phyloP scores from a whole-genome alignment of 2,797 vertebrate genomes.

The Tiaroga cobitis region DNA sequence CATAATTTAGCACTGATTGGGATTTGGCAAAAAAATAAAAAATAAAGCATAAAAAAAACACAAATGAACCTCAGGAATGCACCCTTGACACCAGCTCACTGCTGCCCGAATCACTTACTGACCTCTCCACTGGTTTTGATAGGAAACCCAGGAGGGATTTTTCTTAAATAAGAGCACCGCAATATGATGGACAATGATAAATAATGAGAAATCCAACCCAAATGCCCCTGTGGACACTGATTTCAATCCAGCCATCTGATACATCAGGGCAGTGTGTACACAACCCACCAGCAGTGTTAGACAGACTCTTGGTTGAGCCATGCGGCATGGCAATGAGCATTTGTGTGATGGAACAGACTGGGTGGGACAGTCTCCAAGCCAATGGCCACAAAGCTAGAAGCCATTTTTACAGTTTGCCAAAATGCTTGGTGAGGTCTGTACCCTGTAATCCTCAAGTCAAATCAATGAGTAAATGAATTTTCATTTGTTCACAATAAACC shows the following conservation, averaged over 20 bases:
- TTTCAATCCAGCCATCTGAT: constrained; percentile 34
- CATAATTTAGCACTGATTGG: constrained; percentile 48
- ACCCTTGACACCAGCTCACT: constrained; percentile 29
- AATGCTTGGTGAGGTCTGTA: constrained; percentile 67
- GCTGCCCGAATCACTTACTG: constrained; percentile 17
- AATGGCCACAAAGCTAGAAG: constrained; percentile 55
- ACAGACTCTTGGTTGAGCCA: neutral
- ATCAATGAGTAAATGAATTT: constrained; percentile 84
- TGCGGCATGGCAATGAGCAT: neutral
- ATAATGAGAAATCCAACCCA: constrained; percentile 29
- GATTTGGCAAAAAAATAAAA: constrained; percentile 30
- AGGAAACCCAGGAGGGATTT: constrained; percentile 21
- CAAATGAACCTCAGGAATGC: constrained; percentile 12
- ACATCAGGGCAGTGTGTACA: constrained; percentile 23
- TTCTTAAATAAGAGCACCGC: constrained; percentile 23
- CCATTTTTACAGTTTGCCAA: constrained; percentile 60
- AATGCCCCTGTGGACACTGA: constrained; percentile 6
- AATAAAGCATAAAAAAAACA: constrained; percentile 8
- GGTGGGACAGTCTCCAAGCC: constrained; percentile 40
- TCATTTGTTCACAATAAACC: constrained; percentile 83
- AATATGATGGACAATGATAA: constrained; percentile 10
- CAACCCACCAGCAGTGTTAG: constrained; percentile 34
- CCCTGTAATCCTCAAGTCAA: constrained; percentile 87
- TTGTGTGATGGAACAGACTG: constrained; percentile 22
- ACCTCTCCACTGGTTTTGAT: constrained; percentile 30